Percentiles rank a stretch among this genome's conserved stretches.
Evolutionary conservation across 2,113 vertebrate species (phyloP).

Genomic region (cat (Felis catus)): DNA sequence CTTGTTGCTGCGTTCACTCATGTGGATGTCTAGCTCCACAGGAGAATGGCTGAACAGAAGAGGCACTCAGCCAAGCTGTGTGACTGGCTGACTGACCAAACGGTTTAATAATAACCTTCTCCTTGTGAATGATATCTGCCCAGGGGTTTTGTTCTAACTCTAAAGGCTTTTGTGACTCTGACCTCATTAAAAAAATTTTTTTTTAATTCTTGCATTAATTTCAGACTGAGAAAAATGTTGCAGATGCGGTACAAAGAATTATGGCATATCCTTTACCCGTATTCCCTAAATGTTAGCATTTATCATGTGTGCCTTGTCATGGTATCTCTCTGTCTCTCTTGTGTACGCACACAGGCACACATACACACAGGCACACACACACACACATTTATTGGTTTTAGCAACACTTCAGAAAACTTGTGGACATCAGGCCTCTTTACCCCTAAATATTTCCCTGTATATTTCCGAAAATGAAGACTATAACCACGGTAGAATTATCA

Average conservation of each 20-base stretch:
- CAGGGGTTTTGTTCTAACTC: background rate
- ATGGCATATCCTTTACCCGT: background rate
- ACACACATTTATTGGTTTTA: background rate
- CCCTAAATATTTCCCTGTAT: background rate
- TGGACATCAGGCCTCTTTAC: background rate
- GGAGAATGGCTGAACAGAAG: background rate
- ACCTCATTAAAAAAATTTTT: background rate
- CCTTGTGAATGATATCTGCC: background rate
- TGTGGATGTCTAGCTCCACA: background rate
- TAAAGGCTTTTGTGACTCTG: background rate
- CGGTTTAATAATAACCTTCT: background rate
- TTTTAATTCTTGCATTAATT: background rate
- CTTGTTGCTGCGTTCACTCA: background rate
- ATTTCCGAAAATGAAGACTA: conserved; percentile 11
- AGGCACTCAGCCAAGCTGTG: background rate
- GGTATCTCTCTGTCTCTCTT: background rate
- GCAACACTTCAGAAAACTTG: background rate
- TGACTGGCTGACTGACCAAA: fast-evolving
- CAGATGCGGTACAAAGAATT: background rate
- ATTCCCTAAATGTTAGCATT: background rate
- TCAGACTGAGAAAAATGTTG: background rate
- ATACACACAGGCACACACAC: background rate
- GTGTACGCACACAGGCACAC: no score
- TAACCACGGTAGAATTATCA: background rate
- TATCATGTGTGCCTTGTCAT: background rate